Base-by-base conservation (phyloP, 2,888 invertebrate genomes). In the Limnephilus rhombicus region DNA sequence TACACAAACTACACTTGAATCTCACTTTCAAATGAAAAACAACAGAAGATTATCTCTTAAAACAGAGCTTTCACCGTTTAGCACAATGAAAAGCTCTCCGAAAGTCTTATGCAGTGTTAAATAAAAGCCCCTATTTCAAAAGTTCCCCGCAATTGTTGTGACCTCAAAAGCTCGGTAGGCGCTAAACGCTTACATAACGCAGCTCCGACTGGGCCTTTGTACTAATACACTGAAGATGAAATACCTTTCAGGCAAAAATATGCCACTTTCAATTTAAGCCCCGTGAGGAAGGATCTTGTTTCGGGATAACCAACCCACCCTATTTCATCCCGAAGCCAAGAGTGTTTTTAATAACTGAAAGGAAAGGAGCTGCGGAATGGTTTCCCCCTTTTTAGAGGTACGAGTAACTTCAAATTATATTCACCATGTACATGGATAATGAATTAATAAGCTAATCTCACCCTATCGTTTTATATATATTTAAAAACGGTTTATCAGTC, bases 161-260 rank as follows among this genome's bases (percentile, higher is more conserved):
- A 91, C 91, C 91, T 91, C 91, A 91, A 91, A 87, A 91, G 87
- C 91, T 91, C 87, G 85, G 80, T 85, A 85, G 87, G 85, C 90
- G 90, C 90, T 91, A 80, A 87, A 86, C 81, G 86, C 91, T 91
- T 91, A 91, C 91, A 87, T 91, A 91, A 91, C 91, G 37, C 86
- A 87, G 53, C 87, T 53, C 87, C 87, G 89, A 34, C 89, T 45
- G 80, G 18, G 89, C 80, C 89, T 81, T 81, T 89, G 87, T 87
- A 87, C 31, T 49, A 49, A 87, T 87, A 53, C 68, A 53, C 53
- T 34, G 34, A 68, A 49, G 68, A 68, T 31, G 53, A 34, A 87
- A 87, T 87, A 87, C 34, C 87, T 87, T 53, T 34, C 31, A 18
- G n/a, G 7, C n/a, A 34, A n/a, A 37, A 37, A 85, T 85, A 85